Evolutionary conservation across 1,140 invertebrate species (phyloP).

Genomic region (Megalopta genalis): DNA sequence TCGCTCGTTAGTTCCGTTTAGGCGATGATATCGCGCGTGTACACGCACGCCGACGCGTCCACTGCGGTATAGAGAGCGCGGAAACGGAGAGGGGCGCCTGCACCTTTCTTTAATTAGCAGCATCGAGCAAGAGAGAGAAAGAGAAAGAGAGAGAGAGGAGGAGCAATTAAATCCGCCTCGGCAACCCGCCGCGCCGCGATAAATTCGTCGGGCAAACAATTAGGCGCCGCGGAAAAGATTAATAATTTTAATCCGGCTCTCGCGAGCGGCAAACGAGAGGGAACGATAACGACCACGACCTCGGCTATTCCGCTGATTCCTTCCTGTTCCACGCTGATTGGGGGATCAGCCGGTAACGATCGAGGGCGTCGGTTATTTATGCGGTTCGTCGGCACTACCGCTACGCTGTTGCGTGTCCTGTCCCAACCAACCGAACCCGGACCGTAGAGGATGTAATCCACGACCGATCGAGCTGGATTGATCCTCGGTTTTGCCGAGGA

Average conservation of each 20-base stretch:
- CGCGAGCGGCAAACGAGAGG: constrained; percentile 3
- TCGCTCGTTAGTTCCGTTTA: constrained; percentile 67
- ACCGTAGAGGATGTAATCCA: background rate
- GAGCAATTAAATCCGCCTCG: constrained; percentile 43
- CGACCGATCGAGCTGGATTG: too few relatives aligned
- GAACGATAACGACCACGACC: constrained; percentile 19
- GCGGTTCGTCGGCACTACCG: background rate
- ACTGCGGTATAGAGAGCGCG: background rate
- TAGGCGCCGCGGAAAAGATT: constrained; percentile 32
- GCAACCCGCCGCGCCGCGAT: constrained; percentile 29
- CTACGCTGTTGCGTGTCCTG: background rate
- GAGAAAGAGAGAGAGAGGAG: background rate
- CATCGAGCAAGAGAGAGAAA: background rate
- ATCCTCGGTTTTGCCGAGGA: too few relatives aligned
- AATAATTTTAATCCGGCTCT: constrained; percentile 25
- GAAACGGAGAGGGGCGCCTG: background rate
- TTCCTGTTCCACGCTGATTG: background rate
- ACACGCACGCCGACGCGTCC: background rate
- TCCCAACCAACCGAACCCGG: background rate
- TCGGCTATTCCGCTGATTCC: constrained; percentile 18
- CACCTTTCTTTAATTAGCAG: constrained; percentile 48
- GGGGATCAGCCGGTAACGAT: background rate
- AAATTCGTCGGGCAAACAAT: constrained; percentile 44
- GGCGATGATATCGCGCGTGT: constrained; percentile 31
- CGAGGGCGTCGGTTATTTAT: background rate